These are phyloP conservation scores for Melitaea athalia DNA, from an alignment of 2,888 invertebrate species.

Conservation along the genomic window DNA sequence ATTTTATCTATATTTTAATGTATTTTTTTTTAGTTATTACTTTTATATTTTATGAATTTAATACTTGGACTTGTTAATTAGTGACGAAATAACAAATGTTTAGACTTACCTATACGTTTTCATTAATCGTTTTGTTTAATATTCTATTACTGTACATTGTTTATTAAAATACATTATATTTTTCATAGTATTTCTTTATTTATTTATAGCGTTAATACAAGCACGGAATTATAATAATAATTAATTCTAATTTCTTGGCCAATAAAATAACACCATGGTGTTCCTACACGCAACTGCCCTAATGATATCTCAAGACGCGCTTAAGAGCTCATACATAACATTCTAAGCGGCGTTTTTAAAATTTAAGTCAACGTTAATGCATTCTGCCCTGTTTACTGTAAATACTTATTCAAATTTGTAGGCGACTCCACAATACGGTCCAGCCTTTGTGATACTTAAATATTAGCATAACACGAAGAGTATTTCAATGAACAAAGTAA, in stretches of 20 bases:
- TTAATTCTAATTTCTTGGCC: background rate
- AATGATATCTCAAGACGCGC: conserved; percentile 79
- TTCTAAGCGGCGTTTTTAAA: conserved; percentile 81
- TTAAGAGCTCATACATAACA: conserved; percentile 80
- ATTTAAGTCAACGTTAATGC: conserved; percentile 80
- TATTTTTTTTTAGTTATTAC: too few relatives aligned
- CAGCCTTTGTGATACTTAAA: conserved; percentile 65
- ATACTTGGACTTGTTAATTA: too few relatives aligned
- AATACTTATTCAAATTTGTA: conserved; percentile 80
- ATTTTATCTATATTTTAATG: too few relatives aligned
- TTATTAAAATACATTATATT: too few relatives aligned
- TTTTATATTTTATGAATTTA: too few relatives aligned
- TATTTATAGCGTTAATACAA: too few relatives aligned
- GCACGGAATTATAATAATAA: too few relatives aligned
- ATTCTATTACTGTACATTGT: too few relatives aligned
- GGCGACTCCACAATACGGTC: conserved; percentile 66
- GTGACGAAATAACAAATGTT: too few relatives aligned
- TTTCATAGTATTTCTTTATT: too few relatives aligned
- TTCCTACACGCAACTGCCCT: conserved; percentile 58
- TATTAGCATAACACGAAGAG: conserved; percentile 76
- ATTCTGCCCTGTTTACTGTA: conserved; percentile 75
- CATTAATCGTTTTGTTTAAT: too few relatives aligned
- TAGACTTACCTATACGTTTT: too few relatives aligned
- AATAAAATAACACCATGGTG: conserved; percentile 21
- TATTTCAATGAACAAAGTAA: conserved; percentile 77